Conservation (phyloP, 2,113 vertebrate species). For the Megaptera novaeangliae region DNA sequence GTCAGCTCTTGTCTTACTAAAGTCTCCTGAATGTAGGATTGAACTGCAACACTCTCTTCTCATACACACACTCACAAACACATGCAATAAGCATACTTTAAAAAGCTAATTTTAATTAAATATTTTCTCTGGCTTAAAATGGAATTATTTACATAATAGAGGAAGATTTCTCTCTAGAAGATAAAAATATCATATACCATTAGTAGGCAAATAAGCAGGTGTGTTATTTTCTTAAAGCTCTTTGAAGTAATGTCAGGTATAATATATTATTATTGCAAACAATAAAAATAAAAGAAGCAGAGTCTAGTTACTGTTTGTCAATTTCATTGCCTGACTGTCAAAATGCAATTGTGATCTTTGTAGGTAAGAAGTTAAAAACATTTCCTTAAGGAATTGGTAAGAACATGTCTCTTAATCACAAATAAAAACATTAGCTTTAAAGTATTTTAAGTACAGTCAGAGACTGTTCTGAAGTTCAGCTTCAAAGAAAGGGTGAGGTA, state of each 20-base stretch:
- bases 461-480: not conserved
- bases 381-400: not conserved
- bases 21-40: not conserved
- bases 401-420: not conserved
- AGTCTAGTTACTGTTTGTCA: not conserved
- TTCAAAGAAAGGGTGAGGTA: conserved; percentile 25
- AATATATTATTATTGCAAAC: not conserved
- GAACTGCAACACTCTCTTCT: not conserved
- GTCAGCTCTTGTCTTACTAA: not conserved
- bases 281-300: not conserved
- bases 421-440: not conserved
- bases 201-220: not conserved
- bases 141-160: not conserved
- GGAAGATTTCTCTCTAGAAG: not conserved
- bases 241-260: not conserved
- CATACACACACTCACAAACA: not conserved
- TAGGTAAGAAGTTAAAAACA: not conserved
- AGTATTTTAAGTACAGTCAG: not conserved
- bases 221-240: not conserved
- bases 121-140: not conserved
- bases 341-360: not conserved
- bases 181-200: not conserved
- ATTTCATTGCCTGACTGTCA: not conserved
- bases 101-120: conserved; percentile 4
- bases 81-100: not conserved